These are phyloP conservation scores for Hipparchia semele DNA, from an alignment of 2,888 invertebrate genomes.

Conservation along the genomic window DNA sequence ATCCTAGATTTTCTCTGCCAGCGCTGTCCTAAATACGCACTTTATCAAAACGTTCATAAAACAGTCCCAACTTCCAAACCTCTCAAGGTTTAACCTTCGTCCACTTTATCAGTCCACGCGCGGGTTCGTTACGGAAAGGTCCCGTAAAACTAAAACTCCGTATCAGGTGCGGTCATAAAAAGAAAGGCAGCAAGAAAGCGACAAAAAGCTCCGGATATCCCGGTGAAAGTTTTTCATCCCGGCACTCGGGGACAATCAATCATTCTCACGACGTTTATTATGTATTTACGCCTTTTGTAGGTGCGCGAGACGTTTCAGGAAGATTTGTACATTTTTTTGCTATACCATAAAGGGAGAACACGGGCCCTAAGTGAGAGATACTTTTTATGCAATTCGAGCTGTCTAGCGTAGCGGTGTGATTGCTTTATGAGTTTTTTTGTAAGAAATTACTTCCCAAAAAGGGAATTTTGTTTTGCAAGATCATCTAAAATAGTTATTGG, in stretches of 20 bases:
- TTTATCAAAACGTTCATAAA: slow-evolving; percentile 12
- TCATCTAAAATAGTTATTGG: no score
- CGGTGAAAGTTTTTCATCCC: slow-evolving; percentile 39
- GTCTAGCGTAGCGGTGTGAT: not conserved
- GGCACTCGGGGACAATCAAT: slow-evolving; percentile 45
- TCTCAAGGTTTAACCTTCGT: slow-evolving; percentile 12
- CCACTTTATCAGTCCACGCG: slow-evolving; percentile 28
- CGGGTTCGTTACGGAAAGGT: slow-evolving; percentile 21
- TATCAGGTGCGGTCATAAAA: slow-evolving; percentile 44
- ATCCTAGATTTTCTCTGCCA: not conserved
- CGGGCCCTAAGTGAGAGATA: slow-evolving; percentile 20
- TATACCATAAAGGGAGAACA: slow-evolving; percentile 24
- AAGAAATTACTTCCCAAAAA: no score
- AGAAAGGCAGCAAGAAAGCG: slow-evolving; percentile 21
- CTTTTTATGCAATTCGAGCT: slow-evolving; percentile 11
- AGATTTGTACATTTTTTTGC: slow-evolving; percentile 36
- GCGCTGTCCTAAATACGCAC: not conserved
- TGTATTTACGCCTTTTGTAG: slow-evolving; percentile 35
- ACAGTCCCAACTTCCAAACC: slow-evolving; percentile 3
- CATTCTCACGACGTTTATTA: slow-evolving; percentile 44
- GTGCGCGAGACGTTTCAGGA: slow-evolving; percentile 23
- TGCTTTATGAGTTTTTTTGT: not conserved
- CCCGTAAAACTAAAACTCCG: slow-evolving; percentile 35
- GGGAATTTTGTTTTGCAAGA: no score
- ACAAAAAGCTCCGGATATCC: slow-evolving; percentile 18